Evolutionary conservation across 2,888 invertebrate genomes (phyloP).

Genomic region (Portevinia maculata): DNA sequence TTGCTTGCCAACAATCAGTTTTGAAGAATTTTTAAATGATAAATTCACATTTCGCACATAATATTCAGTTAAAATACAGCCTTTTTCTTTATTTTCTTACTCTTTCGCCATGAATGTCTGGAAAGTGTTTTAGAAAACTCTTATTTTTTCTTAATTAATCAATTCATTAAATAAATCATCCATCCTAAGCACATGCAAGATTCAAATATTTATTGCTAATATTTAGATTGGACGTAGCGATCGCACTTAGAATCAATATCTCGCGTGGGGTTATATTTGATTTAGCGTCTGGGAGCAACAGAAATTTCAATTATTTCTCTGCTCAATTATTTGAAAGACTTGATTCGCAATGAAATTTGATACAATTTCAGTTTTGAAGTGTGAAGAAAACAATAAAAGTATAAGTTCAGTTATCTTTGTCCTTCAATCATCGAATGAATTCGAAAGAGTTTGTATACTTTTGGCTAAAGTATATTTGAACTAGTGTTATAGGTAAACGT

Average conservation of each 20-base stretch:
- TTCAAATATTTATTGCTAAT: constrained; percentile 3
- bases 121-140: constrained; percentile 32
- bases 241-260: neutral
- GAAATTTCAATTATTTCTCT: constrained; percentile 2
- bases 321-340: neutral
- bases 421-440: constrained; percentile 1
- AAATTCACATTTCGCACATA: constrained; percentile 35
- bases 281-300: constrained; percentile 1
- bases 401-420: neutral
- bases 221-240: neutral
- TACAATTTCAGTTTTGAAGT: neutral
- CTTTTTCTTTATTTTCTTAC: neutral
- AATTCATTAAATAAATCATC: constrained; percentile 16
- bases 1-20: constrained; percentile 52
- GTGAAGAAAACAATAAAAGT: neutral
- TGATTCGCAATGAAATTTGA: constrained; percentile 24
- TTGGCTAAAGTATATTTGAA: too few relatives aligned
- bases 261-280: neutral
- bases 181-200: neutral
- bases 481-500: too few relatives aligned
- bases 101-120: constrained; percentile 24
- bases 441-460: too few relatives aligned
- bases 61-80: constrained; percentile 42
- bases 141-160: neutral
- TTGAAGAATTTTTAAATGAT: constrained; percentile 12